These are phyloP conservation scores for Myopa testacea DNA, from an alignment of 2,888 invertebrate species.

Conservation along the genomic window DNA sequence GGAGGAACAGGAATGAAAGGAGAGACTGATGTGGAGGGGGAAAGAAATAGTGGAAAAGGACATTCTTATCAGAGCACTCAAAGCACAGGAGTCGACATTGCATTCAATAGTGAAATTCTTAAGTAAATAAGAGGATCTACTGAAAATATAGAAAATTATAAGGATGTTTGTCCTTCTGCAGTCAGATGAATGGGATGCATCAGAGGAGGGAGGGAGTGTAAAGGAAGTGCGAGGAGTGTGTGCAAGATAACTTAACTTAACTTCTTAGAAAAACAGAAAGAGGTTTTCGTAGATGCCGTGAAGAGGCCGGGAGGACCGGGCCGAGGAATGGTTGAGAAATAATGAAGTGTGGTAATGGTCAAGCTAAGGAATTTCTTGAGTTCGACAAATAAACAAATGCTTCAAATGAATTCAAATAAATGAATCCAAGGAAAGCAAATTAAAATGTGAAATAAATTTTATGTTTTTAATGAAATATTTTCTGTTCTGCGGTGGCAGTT, in stretches of 20 bases:
- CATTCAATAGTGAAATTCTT: neutral
- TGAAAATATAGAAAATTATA: neutral
- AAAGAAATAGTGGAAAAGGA: neutral
- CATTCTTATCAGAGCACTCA: slow-evolving; percentile 15
- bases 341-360: slow-evolving; percentile 22
- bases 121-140: neutral
- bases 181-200: too few species aligned
- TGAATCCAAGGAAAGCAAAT: slow-evolving; percentile 41
- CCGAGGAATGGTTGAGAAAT: neutral
- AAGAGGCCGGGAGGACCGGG: neutral
- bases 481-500: neutral
- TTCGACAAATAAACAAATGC: slow-evolving; percentile 27
- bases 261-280: neutral
- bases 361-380: slow-evolving; percentile 26
- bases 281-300: neutral
- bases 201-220: too few species aligned
- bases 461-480: slow-evolving; percentile 42
- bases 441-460: slow-evolving; percentile 39
- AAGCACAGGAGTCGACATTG: neutral
- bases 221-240: too few species aligned
- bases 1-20: neutral
- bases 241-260: neutral
- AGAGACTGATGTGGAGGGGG: neutral
- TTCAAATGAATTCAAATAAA: slow-evolving; percentile 37
- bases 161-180: neutral